Evolutionary conservation across 2,888 invertebrate genomes (phyloP).

Genomic region (Oscheius onirici): DNA sequence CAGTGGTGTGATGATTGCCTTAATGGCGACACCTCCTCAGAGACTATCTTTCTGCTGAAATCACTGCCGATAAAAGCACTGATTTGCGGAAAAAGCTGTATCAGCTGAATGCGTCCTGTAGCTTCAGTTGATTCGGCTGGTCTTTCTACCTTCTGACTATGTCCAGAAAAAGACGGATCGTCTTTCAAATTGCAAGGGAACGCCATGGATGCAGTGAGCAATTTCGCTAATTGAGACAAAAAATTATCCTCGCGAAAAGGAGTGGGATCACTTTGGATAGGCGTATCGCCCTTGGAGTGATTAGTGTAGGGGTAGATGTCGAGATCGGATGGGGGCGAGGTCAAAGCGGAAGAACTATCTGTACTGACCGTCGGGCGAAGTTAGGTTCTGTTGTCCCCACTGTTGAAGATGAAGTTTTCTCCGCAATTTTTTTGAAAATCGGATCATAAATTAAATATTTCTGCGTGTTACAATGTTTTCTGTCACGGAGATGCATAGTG

Average conservation of each 20-base stretch:
- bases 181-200: too few species aligned
- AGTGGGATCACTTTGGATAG: constrained; percentile 6
- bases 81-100: neutral
- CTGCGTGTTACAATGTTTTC: too few species aligned
- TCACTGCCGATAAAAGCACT: constrained; percentile 11
- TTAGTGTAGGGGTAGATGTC: constrained; percentile 7
- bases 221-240: neutral
- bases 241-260: neutral
- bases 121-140: too few species aligned
- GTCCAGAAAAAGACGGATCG: too few species aligned
- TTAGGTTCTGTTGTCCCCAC: neutral
- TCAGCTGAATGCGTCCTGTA: neutral
- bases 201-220: too few species aligned
- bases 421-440: neutral
- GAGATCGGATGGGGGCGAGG: constrained; percentile 14
- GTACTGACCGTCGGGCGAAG: neutral
- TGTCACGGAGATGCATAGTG: too few species aligned
- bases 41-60: constrained; percentile 3
- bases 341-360: neutral
- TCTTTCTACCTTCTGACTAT: too few species aligned
- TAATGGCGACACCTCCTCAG: neutral
- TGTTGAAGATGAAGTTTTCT: neutral
- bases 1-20: constrained; percentile 18
- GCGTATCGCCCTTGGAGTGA: constrained; percentile 1
- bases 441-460: neutral